These are phyloP conservation scores for Mirza zaza DNA, from an alignment of 2,113 vertebrate species.

Conservation along the genomic window DNA sequence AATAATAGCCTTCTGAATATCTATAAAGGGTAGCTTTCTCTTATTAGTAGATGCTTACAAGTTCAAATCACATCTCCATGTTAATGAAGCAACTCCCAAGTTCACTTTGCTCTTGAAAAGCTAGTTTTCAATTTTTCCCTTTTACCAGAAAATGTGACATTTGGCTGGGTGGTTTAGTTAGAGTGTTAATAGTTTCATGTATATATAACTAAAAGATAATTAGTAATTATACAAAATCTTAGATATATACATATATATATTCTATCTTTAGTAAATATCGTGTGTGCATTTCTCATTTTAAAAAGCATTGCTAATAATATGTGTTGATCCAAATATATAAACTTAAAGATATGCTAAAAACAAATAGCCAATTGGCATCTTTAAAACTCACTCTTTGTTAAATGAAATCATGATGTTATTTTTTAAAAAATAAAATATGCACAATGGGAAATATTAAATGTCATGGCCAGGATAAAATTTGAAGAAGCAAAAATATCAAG, in stretches of 20 bases:
- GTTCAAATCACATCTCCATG: slow-evolving; percentile 37
- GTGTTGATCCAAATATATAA: background rate
- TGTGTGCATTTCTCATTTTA: background rate
- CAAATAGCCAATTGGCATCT: background rate
- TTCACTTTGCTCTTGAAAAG: slow-evolving; percentile 57
- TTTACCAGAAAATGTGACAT: slow-evolving; percentile 57
- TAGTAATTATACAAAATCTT: slow-evolving; percentile 68
- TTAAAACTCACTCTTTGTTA: background rate
- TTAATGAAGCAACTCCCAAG: slow-evolving; percentile 49
- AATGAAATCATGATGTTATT: background rate
- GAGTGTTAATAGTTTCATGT: slow-evolving; percentile 53
- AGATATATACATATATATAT: slow-evolving; percentile 11
- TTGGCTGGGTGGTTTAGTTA: background rate
- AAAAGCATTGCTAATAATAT: background rate
- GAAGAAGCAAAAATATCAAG: background rate
- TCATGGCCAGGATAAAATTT: background rate
- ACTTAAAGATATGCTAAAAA: background rate
- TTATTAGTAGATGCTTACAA: slow-evolving; percentile 53
- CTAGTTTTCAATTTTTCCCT: slow-evolving; percentile 53
- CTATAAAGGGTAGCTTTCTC: slow-evolving; percentile 67
- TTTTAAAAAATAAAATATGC: background rate
- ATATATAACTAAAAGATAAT: slow-evolving; percentile 72
- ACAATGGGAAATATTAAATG: slow-evolving; percentile 11
- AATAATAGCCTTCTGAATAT: slow-evolving; percentile 61
- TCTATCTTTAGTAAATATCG: slow-evolving; percentile 47